Conservation (phyloP, 1,140 invertebrate genomes). For the Tyrophagus putrescentiae region DNA sequence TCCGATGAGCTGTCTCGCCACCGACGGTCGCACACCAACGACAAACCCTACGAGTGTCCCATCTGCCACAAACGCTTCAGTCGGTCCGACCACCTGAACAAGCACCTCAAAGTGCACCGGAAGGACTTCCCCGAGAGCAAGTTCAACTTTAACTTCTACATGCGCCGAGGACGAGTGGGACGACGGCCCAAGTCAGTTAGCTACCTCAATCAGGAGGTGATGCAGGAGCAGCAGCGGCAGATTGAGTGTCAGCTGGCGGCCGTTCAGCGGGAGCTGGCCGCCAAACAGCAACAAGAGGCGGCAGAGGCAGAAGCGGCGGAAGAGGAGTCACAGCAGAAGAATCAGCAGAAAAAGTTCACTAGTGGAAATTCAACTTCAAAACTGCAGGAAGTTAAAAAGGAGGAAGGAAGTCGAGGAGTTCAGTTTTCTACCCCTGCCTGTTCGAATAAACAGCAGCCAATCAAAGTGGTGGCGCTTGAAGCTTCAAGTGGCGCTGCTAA, state of each 20-base stretch:
- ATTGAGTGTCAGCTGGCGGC: constrained; percentile 9
- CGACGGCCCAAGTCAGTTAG: constrained; percentile 10
- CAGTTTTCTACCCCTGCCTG: too few relatives aligned
- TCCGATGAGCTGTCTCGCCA: constrained; percentile 72
- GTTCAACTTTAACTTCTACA: not conserved
- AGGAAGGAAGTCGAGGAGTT: too few relatives aligned
- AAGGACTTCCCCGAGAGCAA: constrained; percentile 26
- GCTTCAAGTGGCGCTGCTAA: too few relatives aligned
- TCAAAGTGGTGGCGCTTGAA: too few relatives aligned
- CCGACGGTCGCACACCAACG: constrained; percentile 58
- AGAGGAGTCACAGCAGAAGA: too few relatives aligned
- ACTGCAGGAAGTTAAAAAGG: too few relatives aligned
- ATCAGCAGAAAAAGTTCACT: too few relatives aligned
- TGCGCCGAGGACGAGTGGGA: constrained; percentile 10
- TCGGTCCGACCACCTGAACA: constrained; percentile 72
- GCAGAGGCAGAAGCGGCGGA: too few relatives aligned
- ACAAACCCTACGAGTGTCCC: constrained; percentile 69
- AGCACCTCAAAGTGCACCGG: constrained; percentile 67
- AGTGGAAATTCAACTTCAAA: too few relatives aligned
- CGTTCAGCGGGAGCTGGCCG: not conserved
- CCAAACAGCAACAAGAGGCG: too few relatives aligned
- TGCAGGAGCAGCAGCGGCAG: constrained; percentile 10
- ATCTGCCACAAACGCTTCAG: constrained; percentile 72
- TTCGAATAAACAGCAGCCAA: too few relatives aligned
- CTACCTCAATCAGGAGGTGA: constrained; percentile 13